Conservation (phyloP, 2,113 vertebrate species). For the Gymnogyps californianus region DNA sequence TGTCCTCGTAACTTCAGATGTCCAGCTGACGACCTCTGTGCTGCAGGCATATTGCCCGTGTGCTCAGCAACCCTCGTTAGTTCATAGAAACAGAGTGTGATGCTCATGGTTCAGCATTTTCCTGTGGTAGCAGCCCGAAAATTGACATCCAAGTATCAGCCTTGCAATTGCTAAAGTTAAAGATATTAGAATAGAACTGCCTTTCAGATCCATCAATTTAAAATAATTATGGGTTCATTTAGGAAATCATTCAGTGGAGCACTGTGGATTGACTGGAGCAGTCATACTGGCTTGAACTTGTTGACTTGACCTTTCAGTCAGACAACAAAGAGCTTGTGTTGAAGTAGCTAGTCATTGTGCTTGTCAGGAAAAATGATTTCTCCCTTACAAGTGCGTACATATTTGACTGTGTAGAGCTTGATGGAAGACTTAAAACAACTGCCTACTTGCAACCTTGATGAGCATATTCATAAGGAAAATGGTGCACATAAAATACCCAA, state of each 20-base stretch:
- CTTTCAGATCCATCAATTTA: not conserved
- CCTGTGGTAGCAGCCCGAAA: not conserved
- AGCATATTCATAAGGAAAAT: not conserved
- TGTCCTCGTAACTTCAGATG: not conserved
- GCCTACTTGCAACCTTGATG: not conserved
- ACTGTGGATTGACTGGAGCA: not conserved
- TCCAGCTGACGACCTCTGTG: not conserved
- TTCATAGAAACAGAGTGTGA: not conserved
- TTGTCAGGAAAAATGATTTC: not conserved
- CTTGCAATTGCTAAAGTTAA: not conserved
- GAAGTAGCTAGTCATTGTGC: not conserved
- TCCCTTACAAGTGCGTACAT: not conserved
- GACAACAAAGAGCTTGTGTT: not conserved
- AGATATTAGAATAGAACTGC: not conserved
- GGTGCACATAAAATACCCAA: not conserved
- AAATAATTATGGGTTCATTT: slow-evolving; percentile 9
- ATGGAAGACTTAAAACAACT: not conserved
- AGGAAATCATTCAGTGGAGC: not conserved
- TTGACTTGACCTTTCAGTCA: slow-evolving; percentile 17
- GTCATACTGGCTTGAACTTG: not conserved
- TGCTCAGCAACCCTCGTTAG: not conserved
- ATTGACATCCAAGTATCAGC: not conserved
- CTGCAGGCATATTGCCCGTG: not conserved
- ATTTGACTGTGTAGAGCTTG: not conserved
- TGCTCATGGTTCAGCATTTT: not conserved